Conservation (phyloP, 2,888 invertebrate genomes). For the Empis livida region DNA sequence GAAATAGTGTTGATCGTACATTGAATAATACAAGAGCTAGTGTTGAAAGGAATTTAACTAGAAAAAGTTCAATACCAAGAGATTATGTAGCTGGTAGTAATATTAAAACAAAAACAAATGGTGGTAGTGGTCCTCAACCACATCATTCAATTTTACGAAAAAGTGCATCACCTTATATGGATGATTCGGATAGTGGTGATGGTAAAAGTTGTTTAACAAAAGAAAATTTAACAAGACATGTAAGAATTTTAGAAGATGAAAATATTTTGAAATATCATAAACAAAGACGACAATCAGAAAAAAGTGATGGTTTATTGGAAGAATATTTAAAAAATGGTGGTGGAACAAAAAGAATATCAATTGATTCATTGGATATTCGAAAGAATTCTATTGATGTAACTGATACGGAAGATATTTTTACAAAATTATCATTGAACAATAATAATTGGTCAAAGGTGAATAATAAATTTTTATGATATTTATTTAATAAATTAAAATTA, state of each 20-base stretch:
- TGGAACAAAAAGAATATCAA: constrained; percentile 10
- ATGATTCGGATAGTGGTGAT: constrained; percentile 1
- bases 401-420: background rate
- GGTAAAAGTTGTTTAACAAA: constrained; percentile 9
- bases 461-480: too few relatives aligned
- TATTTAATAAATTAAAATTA: too few relatives aligned
- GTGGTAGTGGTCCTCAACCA: background rate
- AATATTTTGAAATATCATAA: constrained; percentile 2
- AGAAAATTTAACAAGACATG: constrained; percentile 12
- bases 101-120: background rate
- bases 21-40: background rate
- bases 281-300: constrained; percentile 5
- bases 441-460: background rate
- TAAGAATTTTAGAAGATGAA: constrained; percentile 10
- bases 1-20: background rate
- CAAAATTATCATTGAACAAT: background rate
- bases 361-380: constrained; percentile 11
- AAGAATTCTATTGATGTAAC: constrained; percentile 4
- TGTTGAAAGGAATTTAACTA: background rate
- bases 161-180: constrained; percentile 2
- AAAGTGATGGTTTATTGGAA: background rate
- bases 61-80: background rate
- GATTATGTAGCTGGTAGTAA: background rate
- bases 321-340: constrained; percentile 1
- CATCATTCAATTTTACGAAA: background rate